Conservation (phyloP, 2,113 vertebrate genomes). For the Anoura caudifer region DNA sequence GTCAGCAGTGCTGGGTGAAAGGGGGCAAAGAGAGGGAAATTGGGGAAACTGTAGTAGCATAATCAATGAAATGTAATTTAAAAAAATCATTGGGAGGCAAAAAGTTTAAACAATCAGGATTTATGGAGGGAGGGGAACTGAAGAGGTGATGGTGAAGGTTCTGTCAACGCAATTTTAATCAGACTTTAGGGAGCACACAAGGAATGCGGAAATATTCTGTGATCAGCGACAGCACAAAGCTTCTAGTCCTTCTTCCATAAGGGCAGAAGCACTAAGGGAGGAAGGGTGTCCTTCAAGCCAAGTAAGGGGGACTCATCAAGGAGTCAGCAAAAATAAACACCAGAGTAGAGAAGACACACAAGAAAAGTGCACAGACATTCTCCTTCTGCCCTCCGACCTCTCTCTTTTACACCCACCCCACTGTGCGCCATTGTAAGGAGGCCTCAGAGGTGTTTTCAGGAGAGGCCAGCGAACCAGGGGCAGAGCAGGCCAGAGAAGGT, state of each 20-base stretch:
- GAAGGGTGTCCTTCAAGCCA: background rate
- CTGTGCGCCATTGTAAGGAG: background rate
- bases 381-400: background rate
- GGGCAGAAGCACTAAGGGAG: background rate
- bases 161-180: background rate
- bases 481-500: background rate
- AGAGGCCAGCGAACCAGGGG: accelerated
- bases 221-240: background rate
- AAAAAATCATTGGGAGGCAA: background rate
- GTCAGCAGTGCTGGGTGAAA: too few relatives aligned
- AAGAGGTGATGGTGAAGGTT: background rate
- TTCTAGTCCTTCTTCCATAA: background rate
- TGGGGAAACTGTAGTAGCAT: too few relatives aligned
- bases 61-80: too few relatives aligned
- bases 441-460: background rate
- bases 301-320: background rate
- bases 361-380: background rate
- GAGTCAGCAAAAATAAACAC: background rate
- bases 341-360: background rate
- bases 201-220: background rate
- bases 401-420: background rate
- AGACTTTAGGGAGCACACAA: background rate
- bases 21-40: too few relatives aligned
- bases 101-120: background rate
- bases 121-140: background rate